These are phyloP conservation scores for Tangachromis dhanisi DNA, from an alignment of 2,113 vertebrate genomes.

Conservation along the genomic window DNA sequence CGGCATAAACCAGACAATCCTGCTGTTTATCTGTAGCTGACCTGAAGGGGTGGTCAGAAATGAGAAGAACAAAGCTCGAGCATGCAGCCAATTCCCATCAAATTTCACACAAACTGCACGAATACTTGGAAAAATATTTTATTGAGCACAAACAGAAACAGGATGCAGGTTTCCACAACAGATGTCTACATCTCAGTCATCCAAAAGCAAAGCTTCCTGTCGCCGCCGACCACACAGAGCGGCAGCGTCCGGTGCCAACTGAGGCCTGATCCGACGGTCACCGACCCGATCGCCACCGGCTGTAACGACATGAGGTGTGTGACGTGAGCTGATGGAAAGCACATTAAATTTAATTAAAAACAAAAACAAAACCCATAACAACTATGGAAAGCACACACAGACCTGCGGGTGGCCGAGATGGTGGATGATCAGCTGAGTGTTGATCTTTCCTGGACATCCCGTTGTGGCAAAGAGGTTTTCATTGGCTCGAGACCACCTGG, in stretches of 20 bases:
- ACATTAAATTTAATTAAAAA: not conserved
- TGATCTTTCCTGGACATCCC: constrained; percentile 90
- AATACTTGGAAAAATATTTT: constrained; percentile 50
- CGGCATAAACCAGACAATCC: not conserved
- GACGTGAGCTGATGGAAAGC: not conserved
- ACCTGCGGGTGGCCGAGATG: constrained; percentile 95
- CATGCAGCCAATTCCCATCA: not conserved
- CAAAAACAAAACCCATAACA: not conserved
- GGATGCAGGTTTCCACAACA: not conserved
- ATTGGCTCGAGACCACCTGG: constrained; percentile 88
- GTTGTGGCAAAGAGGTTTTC: constrained; percentile 93
- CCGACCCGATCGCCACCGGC: constrained; percentile 84
- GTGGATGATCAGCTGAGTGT: constrained; percentile 86
- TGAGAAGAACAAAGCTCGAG: not conserved
- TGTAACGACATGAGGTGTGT: constrained; percentile 41
- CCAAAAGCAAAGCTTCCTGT: constrained; percentile 93
- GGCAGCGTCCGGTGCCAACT: constrained; percentile 93
- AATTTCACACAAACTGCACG: not conserved
- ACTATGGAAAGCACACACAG: not conserved
- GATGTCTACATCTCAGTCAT: constrained; percentile 86
- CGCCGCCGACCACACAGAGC: constrained; percentile 85
- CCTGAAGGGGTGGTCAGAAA: constrained; percentile 9
- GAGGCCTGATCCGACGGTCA: constrained; percentile 84
- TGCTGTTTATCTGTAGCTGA: constrained; percentile 2
- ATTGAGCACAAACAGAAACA: constrained; percentile 45